Conservation (phyloP, 37 sponge, comb jelly and placozoan species). For the Beroe ovata region DNA sequence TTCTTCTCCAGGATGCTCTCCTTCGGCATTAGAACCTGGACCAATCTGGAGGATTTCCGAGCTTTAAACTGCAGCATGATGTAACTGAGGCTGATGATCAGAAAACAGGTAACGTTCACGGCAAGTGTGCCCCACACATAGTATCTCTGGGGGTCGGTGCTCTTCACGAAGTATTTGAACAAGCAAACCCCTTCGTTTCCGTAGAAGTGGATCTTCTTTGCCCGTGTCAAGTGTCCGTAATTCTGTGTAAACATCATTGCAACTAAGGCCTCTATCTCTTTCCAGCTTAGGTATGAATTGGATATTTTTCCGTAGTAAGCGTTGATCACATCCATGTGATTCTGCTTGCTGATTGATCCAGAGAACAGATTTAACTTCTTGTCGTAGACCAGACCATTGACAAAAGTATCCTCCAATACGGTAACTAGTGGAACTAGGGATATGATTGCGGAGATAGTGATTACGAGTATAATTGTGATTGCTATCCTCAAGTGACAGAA, state of each 20-base stretch:
- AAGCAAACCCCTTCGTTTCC: conserved; percentile 40
- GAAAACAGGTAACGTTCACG: not conserved
- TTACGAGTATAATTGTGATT: not conserved
- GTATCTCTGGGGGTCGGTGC: conserved; percentile 1
- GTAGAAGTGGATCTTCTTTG: conserved; percentile 32
- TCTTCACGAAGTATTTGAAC: conserved; percentile 56
- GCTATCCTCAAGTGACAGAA: not conserved
- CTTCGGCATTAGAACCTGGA: not conserved
- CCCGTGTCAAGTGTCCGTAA: not conserved
- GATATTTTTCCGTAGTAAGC: not conserved
- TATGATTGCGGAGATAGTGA: not conserved
- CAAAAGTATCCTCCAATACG: not conserved
- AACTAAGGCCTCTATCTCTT: not conserved
- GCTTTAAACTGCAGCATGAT: not conserved
- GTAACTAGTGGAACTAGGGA: conserved; percentile 5
- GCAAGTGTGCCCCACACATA: not conserved
- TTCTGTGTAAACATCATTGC: conserved; percentile 8
- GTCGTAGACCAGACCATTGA: conserved; percentile 23
- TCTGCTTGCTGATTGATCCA: not conserved
- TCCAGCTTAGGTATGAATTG: not conserved
- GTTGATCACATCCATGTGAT: not conserved
- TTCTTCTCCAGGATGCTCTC: not conserved
- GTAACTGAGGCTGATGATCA: not conserved
- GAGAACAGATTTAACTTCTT: not conserved
- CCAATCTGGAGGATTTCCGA: not conserved